Base-by-base conservation (phyloP, 2,888 invertebrate genomes). In the Balanococcus diminutus region DNA sequence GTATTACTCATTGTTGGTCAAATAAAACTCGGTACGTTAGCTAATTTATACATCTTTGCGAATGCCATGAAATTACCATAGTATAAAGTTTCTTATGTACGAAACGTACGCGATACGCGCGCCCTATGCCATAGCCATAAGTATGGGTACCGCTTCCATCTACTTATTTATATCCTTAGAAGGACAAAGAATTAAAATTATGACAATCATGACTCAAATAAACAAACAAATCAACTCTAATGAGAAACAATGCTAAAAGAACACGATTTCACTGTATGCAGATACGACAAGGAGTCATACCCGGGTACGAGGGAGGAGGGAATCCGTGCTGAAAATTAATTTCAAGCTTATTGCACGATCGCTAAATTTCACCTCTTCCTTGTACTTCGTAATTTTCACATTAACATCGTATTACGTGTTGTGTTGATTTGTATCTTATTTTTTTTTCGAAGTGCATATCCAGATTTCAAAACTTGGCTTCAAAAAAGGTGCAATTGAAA, bases 131-230 rank as follows among this genome's bases (percentile, higher is more conserved):
- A n/a, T n/a, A n/a, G n/a, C n/a, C n/a, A n/a, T n/a, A n/a, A n/a
- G n/a, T n/a, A n/a, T n/a, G n/a, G n/a, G n/a, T 6, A n/a, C 72
- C 31, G n/a, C n/a, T n/a, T n/a, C n/a, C n/a, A n/a, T n/a, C n/a
- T n/a, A n/a, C n/a, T n/a, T n/a, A n/a, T n/a, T n/a, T n/a, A 31
- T 72, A 72, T 32, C 32, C 72, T 72, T 72, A 31, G 32, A 32
- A n/a, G 72, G 72, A 46, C 14, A 46, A 22, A 14, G 31, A 31
- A 31, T 19, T 31, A 72, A 42, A 31, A 32, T 31, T 61, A 61
- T 32, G 31, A 32, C 32, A 28, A 72, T 72, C 72, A 72, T 72
- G 72, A 72, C 72, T 72, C 72, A 72, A 72, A 46, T 46, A 72
- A 72, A 31, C 32, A 72, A 72, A 72, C 32, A n/a, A 46, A 46